Conservation (phyloP, 2,888 invertebrate species). For the Pandemis corylana region DNA sequence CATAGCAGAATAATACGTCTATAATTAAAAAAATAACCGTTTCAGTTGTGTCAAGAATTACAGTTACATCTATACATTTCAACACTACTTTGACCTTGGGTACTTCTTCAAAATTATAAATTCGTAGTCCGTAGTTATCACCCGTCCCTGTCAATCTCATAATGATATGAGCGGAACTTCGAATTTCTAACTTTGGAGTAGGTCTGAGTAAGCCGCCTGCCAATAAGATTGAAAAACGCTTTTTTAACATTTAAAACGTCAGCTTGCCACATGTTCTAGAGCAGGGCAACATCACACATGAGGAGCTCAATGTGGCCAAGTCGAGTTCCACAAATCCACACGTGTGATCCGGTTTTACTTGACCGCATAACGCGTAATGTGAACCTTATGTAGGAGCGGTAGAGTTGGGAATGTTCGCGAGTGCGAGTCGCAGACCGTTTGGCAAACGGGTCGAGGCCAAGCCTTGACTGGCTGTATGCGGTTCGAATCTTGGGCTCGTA, state of each 20-base stretch:
- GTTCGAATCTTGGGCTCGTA: constrained; percentile 6
- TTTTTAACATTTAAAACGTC: not conserved
- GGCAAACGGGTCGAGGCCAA: constrained; percentile 61
- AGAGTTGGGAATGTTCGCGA: constrained; percentile 20
- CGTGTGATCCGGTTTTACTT: constrained; percentile 61
- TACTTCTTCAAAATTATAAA: no score
- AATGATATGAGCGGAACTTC: no score
- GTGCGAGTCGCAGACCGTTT: constrained; percentile 39
- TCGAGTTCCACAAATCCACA: constrained; percentile 48
- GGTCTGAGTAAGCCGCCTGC: no score
- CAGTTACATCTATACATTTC: no score
- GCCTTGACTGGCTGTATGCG: constrained; percentile 41
- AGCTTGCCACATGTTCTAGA: constrained; percentile 1
- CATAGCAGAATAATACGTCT: no score
- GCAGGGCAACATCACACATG: constrained; percentile 23
- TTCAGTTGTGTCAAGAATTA: no score
- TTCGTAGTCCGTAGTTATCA: no score
- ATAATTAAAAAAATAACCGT: no score
- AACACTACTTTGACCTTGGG: no score
- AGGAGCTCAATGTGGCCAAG: constrained; percentile 50
- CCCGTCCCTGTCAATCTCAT: no score
- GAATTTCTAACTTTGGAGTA: no score
- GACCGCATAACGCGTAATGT: not conserved
- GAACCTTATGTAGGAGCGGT: not conserved
- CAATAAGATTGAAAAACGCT: not conserved